Evolutionary conservation across 2,888 invertebrate species (phyloP).

Genomic region (Pristionchus entomophagus): DNA sequence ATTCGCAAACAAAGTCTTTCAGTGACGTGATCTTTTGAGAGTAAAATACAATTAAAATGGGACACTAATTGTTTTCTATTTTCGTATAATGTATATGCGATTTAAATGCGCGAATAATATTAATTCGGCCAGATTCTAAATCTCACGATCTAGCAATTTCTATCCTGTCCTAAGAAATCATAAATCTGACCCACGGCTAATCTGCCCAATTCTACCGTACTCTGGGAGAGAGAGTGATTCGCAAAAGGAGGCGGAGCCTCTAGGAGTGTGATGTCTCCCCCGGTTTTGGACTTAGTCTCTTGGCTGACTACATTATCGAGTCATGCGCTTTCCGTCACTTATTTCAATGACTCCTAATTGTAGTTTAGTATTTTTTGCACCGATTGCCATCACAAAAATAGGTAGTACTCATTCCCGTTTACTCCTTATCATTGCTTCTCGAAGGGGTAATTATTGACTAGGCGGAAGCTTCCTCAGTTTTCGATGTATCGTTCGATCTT

Average conservation of each 20-base stretch:
- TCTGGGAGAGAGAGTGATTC: too few species aligned
- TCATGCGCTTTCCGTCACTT: neutral
- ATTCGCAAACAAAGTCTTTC: too few species aligned
- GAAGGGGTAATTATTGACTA: neutral
- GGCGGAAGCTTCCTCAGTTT: neutral
- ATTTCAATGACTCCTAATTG: neutral
- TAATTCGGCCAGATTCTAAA: too few species aligned
- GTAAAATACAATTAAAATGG: neutral
- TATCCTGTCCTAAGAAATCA: too few species aligned
- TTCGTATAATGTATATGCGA: neutral
- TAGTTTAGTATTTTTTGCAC: neutral
- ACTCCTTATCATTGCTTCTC: neutral
- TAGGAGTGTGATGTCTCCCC: slow-evolving; percentile 46
- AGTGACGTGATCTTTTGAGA: too few species aligned
- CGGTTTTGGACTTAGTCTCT: slow-evolving; percentile 36
- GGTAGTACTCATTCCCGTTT: neutral
- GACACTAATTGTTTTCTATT: neutral
- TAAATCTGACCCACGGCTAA: neutral
- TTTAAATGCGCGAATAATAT: too few species aligned
- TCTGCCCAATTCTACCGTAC: slow-evolving; percentile 40
- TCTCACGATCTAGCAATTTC: too few species aligned
- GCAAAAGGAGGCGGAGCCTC: slow-evolving; percentile 39
- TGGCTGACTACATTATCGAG: slow-evolving; percentile 34
- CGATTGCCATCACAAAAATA: too few species aligned
- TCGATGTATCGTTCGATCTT: neutral